Evolutionary conservation across 2,113 vertebrate species (phyloP).

Genomic region (Otus sunia): DNA sequence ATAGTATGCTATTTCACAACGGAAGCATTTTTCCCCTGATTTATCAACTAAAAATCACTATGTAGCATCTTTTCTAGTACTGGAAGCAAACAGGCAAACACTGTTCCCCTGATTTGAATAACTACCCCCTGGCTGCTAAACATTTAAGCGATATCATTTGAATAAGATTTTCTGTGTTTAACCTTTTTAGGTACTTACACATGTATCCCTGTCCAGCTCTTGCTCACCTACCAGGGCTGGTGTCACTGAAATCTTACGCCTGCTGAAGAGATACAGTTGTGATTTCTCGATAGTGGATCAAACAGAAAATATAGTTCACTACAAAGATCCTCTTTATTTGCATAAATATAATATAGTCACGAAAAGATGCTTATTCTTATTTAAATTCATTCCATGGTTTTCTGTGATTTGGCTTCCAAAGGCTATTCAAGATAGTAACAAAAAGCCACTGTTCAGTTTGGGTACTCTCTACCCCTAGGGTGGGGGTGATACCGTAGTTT

Average conservation of each 20-base stretch:
- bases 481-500: background rate
- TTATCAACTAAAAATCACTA: background rate
- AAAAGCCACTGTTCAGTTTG: conserved; percentile 18
- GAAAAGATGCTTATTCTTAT: background rate
- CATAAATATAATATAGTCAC: background rate
- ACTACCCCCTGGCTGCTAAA: background rate
- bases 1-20: background rate
- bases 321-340: background rate
- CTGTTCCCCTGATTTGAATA: background rate
- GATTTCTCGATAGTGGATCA: background rate
- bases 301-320: background rate
- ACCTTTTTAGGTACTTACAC: background rate
- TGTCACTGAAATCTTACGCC: background rate
- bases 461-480: background rate
- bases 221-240: background rate
- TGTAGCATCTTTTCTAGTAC: background rate
- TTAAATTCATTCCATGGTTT: background rate
- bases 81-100: background rate
- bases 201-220: background rate
- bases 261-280: background rate
- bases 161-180: background rate
- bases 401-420: background rate
- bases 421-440: conserved; percentile 41
- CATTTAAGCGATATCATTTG: background rate
- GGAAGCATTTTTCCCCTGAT: background rate